Base-by-base conservation (phyloP, 2,113 vertebrate genomes). In the Petrocephalus zakoni region DNA sequence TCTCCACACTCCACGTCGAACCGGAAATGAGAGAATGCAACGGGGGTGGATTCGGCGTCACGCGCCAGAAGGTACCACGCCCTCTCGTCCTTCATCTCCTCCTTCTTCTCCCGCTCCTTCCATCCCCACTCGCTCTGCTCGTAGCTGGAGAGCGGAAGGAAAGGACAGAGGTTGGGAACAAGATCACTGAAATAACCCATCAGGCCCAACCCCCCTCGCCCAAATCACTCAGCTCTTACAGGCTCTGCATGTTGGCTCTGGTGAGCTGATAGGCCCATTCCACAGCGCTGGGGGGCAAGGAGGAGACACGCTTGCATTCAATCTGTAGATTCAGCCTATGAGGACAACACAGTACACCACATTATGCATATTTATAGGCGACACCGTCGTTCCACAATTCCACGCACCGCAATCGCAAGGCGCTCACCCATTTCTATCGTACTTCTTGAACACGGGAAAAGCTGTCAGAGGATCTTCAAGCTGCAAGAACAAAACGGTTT, bases 111-210 rank as follows among this genome's bases (percentile, higher is more conserved):
- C 51, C 97, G 94, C 90, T 99, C 98, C 91, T 98, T 98, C 97
- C 98, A 98, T 1, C 98, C 98, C 98, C 98, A 98, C 90, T 98
- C 98, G 0, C 98, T 99, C 90, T 98, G 97, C 94, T 98, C 97
- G 0, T 99, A 98, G 93, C 98, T 99, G 72, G 47, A 85, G 8
- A 88, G 7, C 15, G 4, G 55, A 46, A 78, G 21, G 25, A 13
- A 22, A 29, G 9, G 46, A 78, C 1, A 86, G 90, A 34, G 91
- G 85, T 86, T 51, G 55, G 37, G 29, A 34, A 56, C 37, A 47
- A 58, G 19, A n/a, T 42, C 7, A 11, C n/a, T 2, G 5, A 64
- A 22, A 19, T 47, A 17, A 19, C 55, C 53, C 34, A 34, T 11
- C 85, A 7, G 3, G 25, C 34, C 85, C 29, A 53, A 15, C 53